Evolutionary conservation across 2,888 invertebrate species (phyloP).

Genomic region (Phortica okadai): DNA sequence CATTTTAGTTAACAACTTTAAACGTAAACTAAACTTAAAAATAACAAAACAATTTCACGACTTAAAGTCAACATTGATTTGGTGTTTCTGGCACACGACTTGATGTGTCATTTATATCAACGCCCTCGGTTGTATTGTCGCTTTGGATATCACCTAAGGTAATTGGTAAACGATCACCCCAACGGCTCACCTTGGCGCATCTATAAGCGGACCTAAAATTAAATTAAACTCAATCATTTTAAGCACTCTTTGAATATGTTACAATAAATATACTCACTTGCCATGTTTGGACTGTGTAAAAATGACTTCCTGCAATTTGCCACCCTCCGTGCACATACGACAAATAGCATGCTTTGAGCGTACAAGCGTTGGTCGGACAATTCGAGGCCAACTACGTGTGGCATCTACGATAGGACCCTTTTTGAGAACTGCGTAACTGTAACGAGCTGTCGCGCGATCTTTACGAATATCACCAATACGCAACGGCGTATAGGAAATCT

Average conservation of each 20-base stretch:
- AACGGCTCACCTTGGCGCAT: constrained; percentile 84
- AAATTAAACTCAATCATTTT: constrained; percentile 10
- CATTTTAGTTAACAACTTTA: constrained; percentile 18
- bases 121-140: constrained; percentile 34
- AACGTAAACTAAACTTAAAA: background rate
- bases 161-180: constrained; percentile 89
- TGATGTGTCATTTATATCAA: background rate
- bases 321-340: constrained; percentile 85
- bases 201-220: constrained; percentile 80
- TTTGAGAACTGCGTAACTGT: constrained; percentile 88
- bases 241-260: too few species aligned
- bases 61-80: constrained; percentile 7
- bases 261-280: constrained; percentile 78
- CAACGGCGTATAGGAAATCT: constrained; percentile 80
- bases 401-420: constrained; percentile 81
- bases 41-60: background rate
- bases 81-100: constrained; percentile 32
- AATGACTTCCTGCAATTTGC: constrained; percentile 85
- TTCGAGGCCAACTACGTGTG: constrained; percentile 84
- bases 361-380: constrained; percentile 84
- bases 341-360: constrained; percentile 86
- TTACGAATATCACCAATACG: constrained; percentile 77
- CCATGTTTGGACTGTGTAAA: constrained; percentile 87
- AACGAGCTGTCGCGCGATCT: constrained; percentile 78
- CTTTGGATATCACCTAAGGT: constrained; percentile 71